Evolutionary conservation across 2,797 vertebrate species (phyloP), one percentile per base, ranked within the genome.

Genomic region (Podarcis lilfordi): DNA sequence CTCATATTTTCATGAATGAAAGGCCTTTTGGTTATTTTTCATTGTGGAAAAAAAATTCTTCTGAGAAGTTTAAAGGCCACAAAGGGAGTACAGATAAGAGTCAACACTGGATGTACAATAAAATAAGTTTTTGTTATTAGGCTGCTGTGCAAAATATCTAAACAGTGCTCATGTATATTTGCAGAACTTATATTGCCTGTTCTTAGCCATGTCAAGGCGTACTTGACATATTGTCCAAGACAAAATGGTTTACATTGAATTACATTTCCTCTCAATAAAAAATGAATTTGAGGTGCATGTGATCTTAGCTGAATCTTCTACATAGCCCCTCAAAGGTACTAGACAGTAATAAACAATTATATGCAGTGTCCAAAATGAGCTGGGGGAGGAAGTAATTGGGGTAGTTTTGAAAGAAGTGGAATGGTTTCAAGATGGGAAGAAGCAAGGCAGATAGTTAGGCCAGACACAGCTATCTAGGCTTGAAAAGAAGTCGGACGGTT

Each of bases 1-100:
- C 89, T 92, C 96, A 97, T 97, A 96, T 96, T 97, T 97, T 96
- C 96, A 89, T 96, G 96, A 97, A 97, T 97, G 95, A 97, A 96
- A 96, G 94, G 88, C 92, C 89, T 96, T 93, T 95, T 95, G 94
- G 90, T 95, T 92, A 92, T 94, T 96, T 93, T 96, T 95, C 93
- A 93, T 82, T 95, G 94, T 93, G 93, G 86, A 75, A 86, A 91
- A 45, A 96, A 96, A 95, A 94, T 94, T 95, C 92, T 96, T 95
- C 96, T 95, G 95, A 91, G 92, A 96, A 94, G 95, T 96, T 96
- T 91, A 94, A 96, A 94, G 91, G 91, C 90, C 95, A 97, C 96
- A 97, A 97, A 97, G 96, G 94, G 93, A 94, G 95, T 95, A 96
- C 91, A 96, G 96, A 97, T 95, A 96, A 69, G 89, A 95, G 88